Evolutionary conservation across 1,140 invertebrate genomes (phyloP), one percentile per base, ranked within the genome.

Genomic region (Pseudomyrmex concolor): DNA sequence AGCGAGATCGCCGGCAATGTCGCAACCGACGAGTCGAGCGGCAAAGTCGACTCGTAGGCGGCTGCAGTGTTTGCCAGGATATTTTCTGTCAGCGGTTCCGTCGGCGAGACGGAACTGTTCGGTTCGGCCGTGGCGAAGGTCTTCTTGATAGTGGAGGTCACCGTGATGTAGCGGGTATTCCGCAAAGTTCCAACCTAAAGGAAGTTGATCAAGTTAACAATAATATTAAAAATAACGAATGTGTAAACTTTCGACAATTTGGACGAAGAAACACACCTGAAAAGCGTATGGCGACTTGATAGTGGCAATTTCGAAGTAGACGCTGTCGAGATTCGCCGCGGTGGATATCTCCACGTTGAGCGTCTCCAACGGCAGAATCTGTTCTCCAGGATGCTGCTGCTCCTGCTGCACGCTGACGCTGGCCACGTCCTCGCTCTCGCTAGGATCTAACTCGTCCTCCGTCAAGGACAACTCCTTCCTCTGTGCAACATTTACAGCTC

Each of bases 231-330:
- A 45, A 17, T 43, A 9, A 3, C 8, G 25, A 25, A 25, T 54
- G 17, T 54, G 17, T 22, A 48, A 34, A 34, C 34, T 34, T 34
- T 63, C 2, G 12, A 73, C 34, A 62, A 19, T 4, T 50, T 25
- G 15, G 15, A 12, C 54, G 51, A 3, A 25, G 0, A 48, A 48
- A 1, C 22, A 86, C 94, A 98, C 97, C 95, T 98, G 97, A 93
- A 98, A 98, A 25, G 97, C 96, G 90, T 98, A 98, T 0, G 97
- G 97, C 64, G 97, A 97, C 91, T 97, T 97, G 74, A 98, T 97
- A 0, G 97, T 98, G 7, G 97, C 97, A 83, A 98, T 97, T 95
- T 98, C 96, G 91, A 97, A 97, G 84, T 98, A 97, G 63, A 97
- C 95, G 92, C 98, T 97, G 89, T 95, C 96, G 86, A 97, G 97